Evolutionary conservation across 1,140 invertebrate species (phyloP).

Genomic region (Heterodera schachtii): DNA sequence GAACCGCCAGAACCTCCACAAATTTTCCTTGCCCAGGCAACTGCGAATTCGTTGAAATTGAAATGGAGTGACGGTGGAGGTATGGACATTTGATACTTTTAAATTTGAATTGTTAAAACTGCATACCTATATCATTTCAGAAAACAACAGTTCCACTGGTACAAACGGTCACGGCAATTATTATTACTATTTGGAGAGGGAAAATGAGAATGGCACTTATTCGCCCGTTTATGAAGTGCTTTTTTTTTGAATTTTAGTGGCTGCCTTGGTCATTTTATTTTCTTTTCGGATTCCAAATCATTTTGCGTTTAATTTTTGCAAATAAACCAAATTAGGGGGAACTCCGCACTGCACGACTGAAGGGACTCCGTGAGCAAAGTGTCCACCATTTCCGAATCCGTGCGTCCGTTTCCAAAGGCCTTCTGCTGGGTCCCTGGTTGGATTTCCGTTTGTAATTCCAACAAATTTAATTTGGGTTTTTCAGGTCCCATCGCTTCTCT

Average conservation of each 20-base stretch:
- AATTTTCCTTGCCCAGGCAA: slow-evolving; percentile 36
- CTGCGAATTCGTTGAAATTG: slow-evolving; percentile 54
- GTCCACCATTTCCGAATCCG: slow-evolving; percentile 59
- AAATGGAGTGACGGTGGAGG: slow-evolving; percentile 46
- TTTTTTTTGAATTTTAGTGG: no score
- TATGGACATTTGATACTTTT: slow-evolving; percentile 9
- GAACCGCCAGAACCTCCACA: slow-evolving; percentile 52
- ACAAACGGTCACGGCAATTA: not conserved
- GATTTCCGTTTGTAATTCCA: not conserved
- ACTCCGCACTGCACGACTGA: slow-evolving; percentile 49
- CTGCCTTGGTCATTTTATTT: no score
- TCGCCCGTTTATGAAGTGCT: slow-evolving; percentile 54
- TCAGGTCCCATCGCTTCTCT: not conserved
- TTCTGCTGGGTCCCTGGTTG: slow-evolving; percentile 33
- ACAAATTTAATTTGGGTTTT: not conserved
- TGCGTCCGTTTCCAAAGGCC: slow-evolving; percentile 36
- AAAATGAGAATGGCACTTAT: slow-evolving; percentile 60
- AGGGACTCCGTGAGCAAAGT: slow-evolving; percentile 47
- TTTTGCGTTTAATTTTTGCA: not conserved
- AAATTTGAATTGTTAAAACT: no score
- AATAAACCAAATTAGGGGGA: slow-evolving; percentile 43
- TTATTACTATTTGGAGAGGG: slow-evolving; percentile 58
- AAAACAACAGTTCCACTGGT: not conserved
- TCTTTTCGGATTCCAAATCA: no score
- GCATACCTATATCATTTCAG: no score